phyloP scores from a whole-genome alignment of 2,888 invertebrate genomes.

The Netelia inedita region DNA sequence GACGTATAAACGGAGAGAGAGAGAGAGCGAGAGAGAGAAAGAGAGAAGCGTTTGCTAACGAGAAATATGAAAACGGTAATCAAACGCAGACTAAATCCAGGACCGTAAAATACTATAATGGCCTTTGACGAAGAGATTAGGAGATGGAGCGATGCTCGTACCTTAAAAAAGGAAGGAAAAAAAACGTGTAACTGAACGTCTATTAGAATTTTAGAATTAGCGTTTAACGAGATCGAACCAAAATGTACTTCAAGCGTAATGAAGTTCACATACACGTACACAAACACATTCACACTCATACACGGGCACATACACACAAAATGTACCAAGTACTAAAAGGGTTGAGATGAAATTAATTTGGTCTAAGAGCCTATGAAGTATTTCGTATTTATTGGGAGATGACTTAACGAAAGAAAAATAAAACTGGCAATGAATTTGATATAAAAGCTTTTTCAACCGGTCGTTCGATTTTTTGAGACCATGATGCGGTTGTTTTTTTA shows the following conservation, averaged over 20 bases:
- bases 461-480: conserved; percentile 41
- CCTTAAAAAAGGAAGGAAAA: conserved; percentile 16
- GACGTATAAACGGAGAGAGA: conserved; percentile 29
- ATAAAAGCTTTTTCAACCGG: conserved; percentile 60
- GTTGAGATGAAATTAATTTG: conserved; percentile 19
- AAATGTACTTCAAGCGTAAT: conserved; percentile 48
- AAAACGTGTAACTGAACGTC: conserved; percentile 48
- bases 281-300: background rate
- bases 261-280: background rate
- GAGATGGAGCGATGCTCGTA: conserved; percentile 45
- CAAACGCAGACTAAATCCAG: conserved; percentile 33
- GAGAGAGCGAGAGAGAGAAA: background rate
- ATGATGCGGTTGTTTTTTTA: conserved; percentile 60
- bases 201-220: conserved; percentile 57
- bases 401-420: background rate
- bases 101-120: conserved; percentile 52
- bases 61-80: conserved; percentile 6
- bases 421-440: conserved; percentile 55
- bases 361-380: conserved; percentile 17
- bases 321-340: background rate
- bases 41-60: conserved; percentile 32
- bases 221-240: conserved; percentile 57
- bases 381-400: conserved; percentile 10
- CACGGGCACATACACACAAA: background rate
- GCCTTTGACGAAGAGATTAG: conserved; percentile 58